Percentiles rank a stretch among this genome's conserved stretches.
Conservation (phyloP, 1,140 invertebrate species). For the Mizuhopecten yessoensis region DNA sequence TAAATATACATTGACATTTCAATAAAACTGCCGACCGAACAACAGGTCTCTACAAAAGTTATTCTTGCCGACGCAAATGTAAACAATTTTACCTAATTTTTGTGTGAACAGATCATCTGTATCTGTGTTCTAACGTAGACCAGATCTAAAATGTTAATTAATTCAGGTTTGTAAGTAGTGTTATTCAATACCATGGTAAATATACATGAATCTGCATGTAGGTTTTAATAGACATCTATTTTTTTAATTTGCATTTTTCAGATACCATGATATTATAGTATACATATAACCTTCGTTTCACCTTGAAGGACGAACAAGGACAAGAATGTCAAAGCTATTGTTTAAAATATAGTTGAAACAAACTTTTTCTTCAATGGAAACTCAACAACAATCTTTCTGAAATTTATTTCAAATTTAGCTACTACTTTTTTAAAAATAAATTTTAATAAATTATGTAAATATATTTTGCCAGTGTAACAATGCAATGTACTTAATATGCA, state of each 20-base stretch:
- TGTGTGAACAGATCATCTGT: neutral
- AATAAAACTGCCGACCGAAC: neutral
- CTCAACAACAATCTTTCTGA: neutral
- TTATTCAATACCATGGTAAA: neutral
- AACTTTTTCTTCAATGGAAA: neutral
- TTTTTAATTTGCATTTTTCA: neutral
- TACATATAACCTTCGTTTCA: neutral
- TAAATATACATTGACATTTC: neutral
- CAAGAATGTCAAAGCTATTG: neutral
- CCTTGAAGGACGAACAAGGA: neutral
- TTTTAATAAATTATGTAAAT: constrained; percentile 40
- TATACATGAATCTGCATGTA: neutral
- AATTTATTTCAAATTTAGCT: neutral
- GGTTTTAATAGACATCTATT: neutral
- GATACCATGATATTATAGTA: neutral
- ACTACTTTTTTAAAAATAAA: constrained; percentile 16
- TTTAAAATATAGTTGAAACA: neutral
- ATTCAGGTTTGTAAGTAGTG: neutral
- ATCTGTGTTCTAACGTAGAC: neutral
- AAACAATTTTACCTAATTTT: neutral
- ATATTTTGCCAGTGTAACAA: neutral
- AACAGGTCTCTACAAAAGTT: neutral
- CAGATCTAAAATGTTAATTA: neutral
- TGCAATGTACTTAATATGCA: no score
- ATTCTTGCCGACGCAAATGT: neutral